Percentiles rank a stretch among this genome's conserved stretches.
Conservation (phyloP, 1,140 invertebrate genomes). For the Orchestia grillus region DNA sequence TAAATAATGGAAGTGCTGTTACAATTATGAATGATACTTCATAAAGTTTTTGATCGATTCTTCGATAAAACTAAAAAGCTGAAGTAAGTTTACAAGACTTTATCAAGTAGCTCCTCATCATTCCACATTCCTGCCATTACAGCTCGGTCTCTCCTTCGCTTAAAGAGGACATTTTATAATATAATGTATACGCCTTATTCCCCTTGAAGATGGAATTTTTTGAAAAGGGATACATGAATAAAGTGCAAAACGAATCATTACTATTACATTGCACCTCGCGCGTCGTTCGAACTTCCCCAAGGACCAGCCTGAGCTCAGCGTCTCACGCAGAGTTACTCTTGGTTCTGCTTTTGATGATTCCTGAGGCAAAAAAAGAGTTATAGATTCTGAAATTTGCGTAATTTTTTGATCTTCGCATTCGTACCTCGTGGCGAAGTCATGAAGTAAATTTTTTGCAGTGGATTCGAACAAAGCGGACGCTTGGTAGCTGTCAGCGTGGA, state of each 20-base stretch:
- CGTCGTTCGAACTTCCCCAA: not conserved
- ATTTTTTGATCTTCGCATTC: too few relatives aligned
- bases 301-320: not conserved
- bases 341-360: not conserved
- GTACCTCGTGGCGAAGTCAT: too few relatives aligned
- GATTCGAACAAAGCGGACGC: too few relatives aligned
- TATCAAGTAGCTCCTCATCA: not conserved
- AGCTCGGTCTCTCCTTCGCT: not conserved
- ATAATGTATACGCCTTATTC: not conserved
- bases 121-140: not conserved
- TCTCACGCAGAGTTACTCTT: not conserved
- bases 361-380: not conserved
- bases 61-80: too few relatives aligned
- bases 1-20: too few relatives aligned
- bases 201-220: not conserved
- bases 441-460: too few relatives aligned
- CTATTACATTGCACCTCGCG: not conserved
- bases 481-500: too few relatives aligned
- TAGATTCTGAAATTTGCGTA: too few relatives aligned
- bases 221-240: not conserved
- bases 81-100: too few relatives aligned
- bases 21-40: too few relatives aligned
- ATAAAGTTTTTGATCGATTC: too few relatives aligned
- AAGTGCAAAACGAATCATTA: not conserved
- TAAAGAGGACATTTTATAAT: not conserved